Evolutionary conservation across 2,888 invertebrate species (phyloP), one percentile per base, ranked within the genome.

Genomic region (Bimastos eiseni): DNA sequence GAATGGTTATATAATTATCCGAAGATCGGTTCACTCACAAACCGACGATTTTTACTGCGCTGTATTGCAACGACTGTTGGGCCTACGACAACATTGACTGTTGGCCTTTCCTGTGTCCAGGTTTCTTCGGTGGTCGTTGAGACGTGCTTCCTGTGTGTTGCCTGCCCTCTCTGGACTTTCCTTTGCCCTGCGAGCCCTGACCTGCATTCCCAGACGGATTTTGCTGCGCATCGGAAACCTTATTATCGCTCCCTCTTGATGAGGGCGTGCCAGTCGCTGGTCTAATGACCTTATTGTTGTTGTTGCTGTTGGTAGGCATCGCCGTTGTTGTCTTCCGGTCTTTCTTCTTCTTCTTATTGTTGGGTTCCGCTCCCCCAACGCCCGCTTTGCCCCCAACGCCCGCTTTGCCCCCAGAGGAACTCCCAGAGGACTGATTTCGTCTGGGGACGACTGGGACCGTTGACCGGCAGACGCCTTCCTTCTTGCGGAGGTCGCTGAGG

Each of bases 41-140:
- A n/a, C n/a, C 30, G 70, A 70, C 70, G 70, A 70, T 70, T 70
- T 70, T n/a, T 70, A n/a, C 70, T 70, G n/a, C 70, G n/a, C 70
- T 70, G 49, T 49, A 49, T 49, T 49, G 49, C 49, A 49, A 49
- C 49, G 49, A 49, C 49, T 49, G 49, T 49, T 49, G 24, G 4
- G 70, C 30, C 8, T 30, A n/a, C 13, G 38, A 6, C 19, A 13
- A 44, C 17, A 44, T 2, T 11, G 70, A 70, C 70, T 70, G n/a
- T n/a, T 70, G 70, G 70, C 70, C 70, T n/a, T 70, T 70, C 70
- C 13, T 70, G 11, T 70, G 55, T 6, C 55, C 55, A 55, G 55
- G n/a, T 17, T 70, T 70, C 70, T n/a, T 70, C 70, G 30, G 70
- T 13, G 70, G 70, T n/a, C n/a, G 30, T n/a, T 30, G 70, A n/a